Conservation (phyloP, 2,888 invertebrate genomes). For the Invenusta paracnida region DNA sequence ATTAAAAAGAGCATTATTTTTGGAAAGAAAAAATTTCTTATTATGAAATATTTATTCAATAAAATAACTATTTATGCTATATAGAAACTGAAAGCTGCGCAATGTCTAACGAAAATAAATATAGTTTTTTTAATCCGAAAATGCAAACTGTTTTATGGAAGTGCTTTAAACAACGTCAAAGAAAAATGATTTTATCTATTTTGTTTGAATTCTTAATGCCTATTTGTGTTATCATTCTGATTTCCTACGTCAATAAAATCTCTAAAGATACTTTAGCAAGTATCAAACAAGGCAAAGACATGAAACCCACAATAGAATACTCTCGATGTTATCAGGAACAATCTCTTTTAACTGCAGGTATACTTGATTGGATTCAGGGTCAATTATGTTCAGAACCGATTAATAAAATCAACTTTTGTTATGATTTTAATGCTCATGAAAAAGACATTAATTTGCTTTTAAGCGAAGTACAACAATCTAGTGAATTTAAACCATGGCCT, state of each 20-base stretch:
- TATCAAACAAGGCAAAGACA: too few species aligned
- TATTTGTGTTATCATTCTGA: neutral
- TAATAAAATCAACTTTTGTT: too few species aligned
- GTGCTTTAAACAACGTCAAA: neutral
- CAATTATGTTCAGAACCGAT: neutral
- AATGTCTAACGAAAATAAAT: too few species aligned
- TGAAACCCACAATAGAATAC: neutral
- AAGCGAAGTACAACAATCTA: too few species aligned
- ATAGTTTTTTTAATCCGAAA: too few species aligned
- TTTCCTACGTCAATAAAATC: neutral
- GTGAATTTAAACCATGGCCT: neutral
- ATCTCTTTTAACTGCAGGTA: neutral
- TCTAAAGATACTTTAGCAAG: neutral
- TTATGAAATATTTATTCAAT: too few species aligned
- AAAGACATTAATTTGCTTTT: too few species aligned
- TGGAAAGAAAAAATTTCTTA: too few species aligned
- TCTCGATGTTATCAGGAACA: neutral
- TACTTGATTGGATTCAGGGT: neutral
- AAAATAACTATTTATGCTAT: too few species aligned
- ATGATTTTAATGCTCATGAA: too few species aligned
- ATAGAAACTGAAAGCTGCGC: too few species aligned
- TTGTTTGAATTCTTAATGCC: neutral
- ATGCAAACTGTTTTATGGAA: constrained; percentile 6
- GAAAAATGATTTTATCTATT: neutral
- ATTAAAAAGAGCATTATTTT: too few species aligned